Percentiles rank a stretch among this genome's conserved stretches.
These are phyloP conservation scores for Rhinichthys klamathensis DNA, from an alignment of 2,113 vertebrate species.

Conservation along the genomic window DNA sequence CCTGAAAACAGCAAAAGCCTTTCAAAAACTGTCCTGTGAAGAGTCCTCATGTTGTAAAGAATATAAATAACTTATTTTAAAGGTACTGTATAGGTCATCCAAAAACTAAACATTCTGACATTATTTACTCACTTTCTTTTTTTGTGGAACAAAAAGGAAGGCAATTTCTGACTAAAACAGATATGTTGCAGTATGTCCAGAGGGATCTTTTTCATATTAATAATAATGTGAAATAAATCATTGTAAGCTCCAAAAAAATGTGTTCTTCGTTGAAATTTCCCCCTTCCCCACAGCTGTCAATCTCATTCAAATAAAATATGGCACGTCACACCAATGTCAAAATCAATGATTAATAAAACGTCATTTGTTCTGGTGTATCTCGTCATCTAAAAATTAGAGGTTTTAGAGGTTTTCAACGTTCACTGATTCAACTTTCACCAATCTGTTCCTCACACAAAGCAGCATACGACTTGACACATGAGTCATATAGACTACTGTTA, in stretches of 20 bases:
- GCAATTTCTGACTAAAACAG: neutral
- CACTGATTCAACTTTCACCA: neutral
- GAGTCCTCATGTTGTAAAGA: neutral
- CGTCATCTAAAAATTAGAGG: too few relatives aligned
- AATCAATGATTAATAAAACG: neutral
- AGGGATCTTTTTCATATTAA: neutral
- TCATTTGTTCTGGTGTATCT: neutral
- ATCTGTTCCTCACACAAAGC: neutral
- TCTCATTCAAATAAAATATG: neutral
- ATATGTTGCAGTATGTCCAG: neutral
- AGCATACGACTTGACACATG: neutral
- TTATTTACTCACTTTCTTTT: neutral
- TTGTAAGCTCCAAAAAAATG: neutral
- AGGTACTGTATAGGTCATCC: neutral
- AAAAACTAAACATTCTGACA: neutral
- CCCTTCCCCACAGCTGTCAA: neutral
- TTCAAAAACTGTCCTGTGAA: neutral
- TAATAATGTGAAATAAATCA: neutral
- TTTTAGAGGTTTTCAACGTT: neutral
- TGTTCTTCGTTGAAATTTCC: neutral
- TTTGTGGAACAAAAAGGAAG: neutral
- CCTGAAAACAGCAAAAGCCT: neutral
- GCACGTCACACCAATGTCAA: neutral
- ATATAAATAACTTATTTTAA: neutral
- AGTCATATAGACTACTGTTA: neutral